Conservation (phyloP, 2,113 vertebrate species). For the Catharus fuscescens region DNA sequence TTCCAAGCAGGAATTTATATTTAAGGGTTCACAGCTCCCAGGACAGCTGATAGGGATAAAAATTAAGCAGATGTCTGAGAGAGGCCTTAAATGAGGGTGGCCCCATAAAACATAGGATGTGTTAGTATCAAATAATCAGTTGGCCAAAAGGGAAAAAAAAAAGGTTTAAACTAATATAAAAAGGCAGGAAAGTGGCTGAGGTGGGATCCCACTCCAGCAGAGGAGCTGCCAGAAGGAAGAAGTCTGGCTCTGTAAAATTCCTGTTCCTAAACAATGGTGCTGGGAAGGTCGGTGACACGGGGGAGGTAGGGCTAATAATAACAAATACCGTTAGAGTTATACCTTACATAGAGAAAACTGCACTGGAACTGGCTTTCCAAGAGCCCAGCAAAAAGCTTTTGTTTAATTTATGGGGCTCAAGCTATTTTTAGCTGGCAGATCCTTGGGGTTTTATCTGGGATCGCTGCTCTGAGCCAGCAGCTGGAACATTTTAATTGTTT, state of each 20-base stretch:
- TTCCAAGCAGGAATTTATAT: neutral
- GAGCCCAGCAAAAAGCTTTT: slow-evolving; percentile 42
- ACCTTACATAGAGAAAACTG: slow-evolving; percentile 37
- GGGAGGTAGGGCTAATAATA: slow-evolving; percentile 17
- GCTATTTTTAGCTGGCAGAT: slow-evolving; percentile 74
- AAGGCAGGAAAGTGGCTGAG: neutral
- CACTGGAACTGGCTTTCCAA: slow-evolving; percentile 26
- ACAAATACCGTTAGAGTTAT: neutral
- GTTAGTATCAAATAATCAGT: neutral
- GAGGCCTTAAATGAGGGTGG: neutral
- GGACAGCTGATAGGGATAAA: neutral
- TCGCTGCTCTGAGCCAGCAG: neutral
- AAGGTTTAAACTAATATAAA: neutral
- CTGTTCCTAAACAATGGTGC: neutral
- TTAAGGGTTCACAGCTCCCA: neutral
- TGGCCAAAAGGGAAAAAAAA: neutral
- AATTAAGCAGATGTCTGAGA: neutral
- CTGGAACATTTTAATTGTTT: slow-evolving; percentile 49
- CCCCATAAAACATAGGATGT: accelerated
- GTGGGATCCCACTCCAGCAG: neutral
- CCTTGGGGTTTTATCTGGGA: slow-evolving; percentile 60
- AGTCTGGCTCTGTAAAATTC: neutral
- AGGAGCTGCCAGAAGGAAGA: neutral
- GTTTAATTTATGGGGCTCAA: slow-evolving; percentile 71
- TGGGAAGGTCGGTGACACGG: neutral